Conservation (phyloP, 2,888 invertebrate genomes). For the Drosophila diplacantha region DNA sequence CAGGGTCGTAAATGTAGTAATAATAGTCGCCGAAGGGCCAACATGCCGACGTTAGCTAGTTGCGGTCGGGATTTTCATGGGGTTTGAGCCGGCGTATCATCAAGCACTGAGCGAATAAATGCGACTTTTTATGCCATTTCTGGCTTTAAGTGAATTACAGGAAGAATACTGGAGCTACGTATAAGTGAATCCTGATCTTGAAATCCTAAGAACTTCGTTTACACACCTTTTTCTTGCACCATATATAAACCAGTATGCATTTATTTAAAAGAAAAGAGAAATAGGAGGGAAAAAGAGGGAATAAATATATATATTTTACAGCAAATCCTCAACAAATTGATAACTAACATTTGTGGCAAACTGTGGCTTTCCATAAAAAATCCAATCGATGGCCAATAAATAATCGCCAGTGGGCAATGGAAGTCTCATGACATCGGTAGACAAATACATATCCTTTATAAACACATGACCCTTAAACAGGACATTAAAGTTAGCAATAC, state of each 20-base stretch:
- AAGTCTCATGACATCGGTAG: constrained; percentile 10
- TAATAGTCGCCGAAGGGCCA: constrained; percentile 60
- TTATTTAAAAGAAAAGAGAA: background rate
- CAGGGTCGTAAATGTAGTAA: constrained; percentile 44
- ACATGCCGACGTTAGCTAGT: constrained; percentile 31
- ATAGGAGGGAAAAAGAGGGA: background rate
- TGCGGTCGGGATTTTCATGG: constrained; percentile 27
- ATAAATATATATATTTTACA: background rate
- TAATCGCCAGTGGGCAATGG: constrained; percentile 40
- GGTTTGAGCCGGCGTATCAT: constrained; percentile 13
- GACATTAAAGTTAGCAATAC: background rate
- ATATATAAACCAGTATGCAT: background rate
- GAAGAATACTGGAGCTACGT: background rate
- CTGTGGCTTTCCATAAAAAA: constrained; percentile 29
- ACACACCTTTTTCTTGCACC: background rate
- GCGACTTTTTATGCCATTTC: background rate
- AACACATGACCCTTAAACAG: constrained; percentile 28
- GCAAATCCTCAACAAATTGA: constrained; percentile 29
- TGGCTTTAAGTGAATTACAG: background rate
- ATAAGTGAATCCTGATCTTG: background rate
- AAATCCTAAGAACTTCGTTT: background rate
- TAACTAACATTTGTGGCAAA: constrained; percentile 36
- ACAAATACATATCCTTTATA: constrained; percentile 18
- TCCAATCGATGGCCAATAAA: constrained; percentile 36
- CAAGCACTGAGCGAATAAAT: constrained; percentile 17